A percentile compares a stretch with the other conserved stretches of the same genome.
Conservation (phyloP, 2,797 vertebrate species). For the Microctenopoma stevenorrisi region DNA sequence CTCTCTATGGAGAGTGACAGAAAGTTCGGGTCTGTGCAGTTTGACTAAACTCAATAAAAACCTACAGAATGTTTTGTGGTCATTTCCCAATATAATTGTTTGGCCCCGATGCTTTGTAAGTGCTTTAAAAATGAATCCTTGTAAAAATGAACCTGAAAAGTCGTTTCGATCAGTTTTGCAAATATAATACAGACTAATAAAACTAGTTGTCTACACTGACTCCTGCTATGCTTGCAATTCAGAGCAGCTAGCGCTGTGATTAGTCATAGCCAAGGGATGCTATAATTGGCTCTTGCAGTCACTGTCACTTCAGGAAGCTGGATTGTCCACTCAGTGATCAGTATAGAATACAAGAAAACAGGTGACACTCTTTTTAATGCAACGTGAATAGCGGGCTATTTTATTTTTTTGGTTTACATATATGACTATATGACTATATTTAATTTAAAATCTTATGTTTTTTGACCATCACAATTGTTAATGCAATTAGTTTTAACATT, state of each 20-base stretch:
- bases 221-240: not conserved
- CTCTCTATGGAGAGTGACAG: not conserved
- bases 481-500: too few relatives aligned
- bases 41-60: not conserved
- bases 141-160: not conserved
- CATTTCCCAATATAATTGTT: too few relatives aligned
- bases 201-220: not conserved
- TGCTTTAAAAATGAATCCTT: too few relatives aligned
- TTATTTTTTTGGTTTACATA: too few relatives aligned
- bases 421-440: too few relatives aligned
- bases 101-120: too few relatives aligned
- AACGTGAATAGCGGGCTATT: too few relatives aligned
- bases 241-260: not conserved
- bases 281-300: not conserved
- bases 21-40: not conserved
- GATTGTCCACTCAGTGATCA: too few relatives aligned
- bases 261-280: not conserved
- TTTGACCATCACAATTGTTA: too few relatives aligned
- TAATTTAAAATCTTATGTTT: too few relatives aligned
- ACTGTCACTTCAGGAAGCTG: not conserved
- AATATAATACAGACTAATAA: not conserved
- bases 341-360: too few relatives aligned
- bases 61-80: not conserved
- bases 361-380: too few relatives aligned
- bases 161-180: not conserved